phyloP scores from a whole-genome alignment of 2,797 vertebrate species.

The Schizopygopsis malacanthus region DNA sequence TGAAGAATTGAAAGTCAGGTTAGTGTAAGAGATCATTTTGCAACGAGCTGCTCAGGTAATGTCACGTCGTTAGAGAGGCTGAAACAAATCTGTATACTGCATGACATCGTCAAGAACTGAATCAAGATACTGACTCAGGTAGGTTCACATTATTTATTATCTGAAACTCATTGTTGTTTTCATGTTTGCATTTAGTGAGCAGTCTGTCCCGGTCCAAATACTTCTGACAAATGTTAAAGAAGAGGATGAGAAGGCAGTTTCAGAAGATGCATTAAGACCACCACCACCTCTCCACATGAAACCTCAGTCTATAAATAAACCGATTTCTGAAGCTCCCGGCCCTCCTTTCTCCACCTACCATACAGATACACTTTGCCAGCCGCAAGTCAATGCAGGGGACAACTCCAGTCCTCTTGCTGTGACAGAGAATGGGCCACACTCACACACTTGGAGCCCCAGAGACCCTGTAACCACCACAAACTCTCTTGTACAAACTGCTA shows the following conservation, averaged over 20 bases:
- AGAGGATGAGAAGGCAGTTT: slow-evolving; percentile 78
- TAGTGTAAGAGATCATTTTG: not conserved
- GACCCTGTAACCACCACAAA: slow-evolving; percentile 7
- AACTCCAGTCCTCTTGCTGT: slow-evolving; percentile 1
- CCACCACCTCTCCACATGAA: slow-evolving; percentile 74
- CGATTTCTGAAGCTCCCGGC: slow-evolving; percentile 61
- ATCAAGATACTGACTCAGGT: slow-evolving; percentile 1
- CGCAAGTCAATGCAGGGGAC: slow-evolving; percentile 27
- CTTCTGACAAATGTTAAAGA: slow-evolving; percentile 83
- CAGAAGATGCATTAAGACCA: slow-evolving; percentile 63
- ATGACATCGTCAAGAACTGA: slow-evolving; percentile 7
- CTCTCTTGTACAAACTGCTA: slow-evolving; percentile 51
- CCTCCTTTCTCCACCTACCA: slow-evolving; percentile 63
- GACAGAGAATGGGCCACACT: slow-evolving; percentile 17
- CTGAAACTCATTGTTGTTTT: slow-evolving; percentile 21
- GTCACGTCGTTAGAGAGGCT: slow-evolving; percentile 12
- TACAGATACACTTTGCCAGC: slow-evolving; percentile 29
- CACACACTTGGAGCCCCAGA: slow-evolving; percentile 18
- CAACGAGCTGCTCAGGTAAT: slow-evolving; percentile 8
- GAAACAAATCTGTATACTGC: slow-evolving; percentile 4
- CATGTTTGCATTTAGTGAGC: slow-evolving; percentile 81
- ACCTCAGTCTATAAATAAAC: slow-evolving; percentile 74
- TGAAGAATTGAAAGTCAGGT: not conserved
- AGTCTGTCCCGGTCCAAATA: slow-evolving; percentile 92
- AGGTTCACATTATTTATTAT: not conserved